phyloP scores from a whole-genome alignment of 2,888 invertebrate genomes.

The Gryllus longicercus region DNA sequence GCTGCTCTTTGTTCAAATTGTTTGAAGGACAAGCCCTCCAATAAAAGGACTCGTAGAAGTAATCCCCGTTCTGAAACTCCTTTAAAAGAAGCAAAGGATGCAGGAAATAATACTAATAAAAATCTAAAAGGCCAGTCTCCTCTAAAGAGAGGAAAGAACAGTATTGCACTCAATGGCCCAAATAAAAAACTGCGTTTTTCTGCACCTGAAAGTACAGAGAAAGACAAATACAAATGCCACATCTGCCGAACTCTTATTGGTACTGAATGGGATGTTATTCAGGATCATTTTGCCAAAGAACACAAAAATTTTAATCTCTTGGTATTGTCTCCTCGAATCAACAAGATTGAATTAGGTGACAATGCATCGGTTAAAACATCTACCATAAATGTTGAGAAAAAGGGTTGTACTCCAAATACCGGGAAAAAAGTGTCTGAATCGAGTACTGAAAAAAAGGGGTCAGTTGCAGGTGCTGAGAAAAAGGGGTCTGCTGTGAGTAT shows the following conservation, averaged over 20 bases:
- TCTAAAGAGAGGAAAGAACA: background rate
- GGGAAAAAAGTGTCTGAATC: background rate
- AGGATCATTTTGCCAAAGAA: slow-evolving; percentile 22
- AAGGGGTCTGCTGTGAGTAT: background rate
- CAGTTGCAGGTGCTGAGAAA: background rate
- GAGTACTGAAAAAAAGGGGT: background rate
- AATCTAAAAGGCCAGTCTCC: background rate
- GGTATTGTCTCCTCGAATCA: slow-evolving; percentile 11
- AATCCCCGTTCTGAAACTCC: background rate
- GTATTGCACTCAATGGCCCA: slow-evolving; percentile 20
- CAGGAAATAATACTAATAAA: background rate
- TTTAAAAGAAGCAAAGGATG: background rate
- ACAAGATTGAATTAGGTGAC: slow-evolving; percentile 20
- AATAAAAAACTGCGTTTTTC: slow-evolving; percentile 11
- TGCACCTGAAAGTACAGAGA: background rate
- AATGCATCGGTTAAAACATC: background rate
- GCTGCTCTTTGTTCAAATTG: slow-evolving; percentile 18
- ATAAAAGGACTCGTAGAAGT: background rate
- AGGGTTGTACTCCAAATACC: background rate
- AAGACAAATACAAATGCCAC: slow-evolving; percentile 26
- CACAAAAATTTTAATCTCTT: slow-evolving; percentile 26
- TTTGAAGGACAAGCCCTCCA: background rate
- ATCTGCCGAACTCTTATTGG: slow-evolving; percentile 23
- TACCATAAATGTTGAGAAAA: background rate
- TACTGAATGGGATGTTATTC: slow-evolving; percentile 24